These are phyloP conservation scores for Eleginops maclovinus DNA, from an alignment of 2,113 vertebrate genomes.

Conservation along the genomic window DNA sequence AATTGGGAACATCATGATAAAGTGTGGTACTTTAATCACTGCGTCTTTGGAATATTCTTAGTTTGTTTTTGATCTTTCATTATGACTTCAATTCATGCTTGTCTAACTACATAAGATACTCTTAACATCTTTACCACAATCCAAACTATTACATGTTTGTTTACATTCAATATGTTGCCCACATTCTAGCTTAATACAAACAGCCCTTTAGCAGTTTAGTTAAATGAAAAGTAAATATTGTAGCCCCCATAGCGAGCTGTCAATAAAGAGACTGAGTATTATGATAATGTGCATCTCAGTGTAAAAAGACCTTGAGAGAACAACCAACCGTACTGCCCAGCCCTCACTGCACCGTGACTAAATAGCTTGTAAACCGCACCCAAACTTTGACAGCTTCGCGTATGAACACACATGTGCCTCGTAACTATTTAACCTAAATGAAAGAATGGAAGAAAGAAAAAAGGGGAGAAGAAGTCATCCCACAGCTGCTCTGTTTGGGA, in stretches of 20 bases:
- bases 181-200: not conserved
- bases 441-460: slow-evolving; percentile 37
- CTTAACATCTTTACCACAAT: not conserved
- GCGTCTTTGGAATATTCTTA: not conserved
- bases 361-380: slow-evolving; percentile 71
- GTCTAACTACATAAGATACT: not conserved
- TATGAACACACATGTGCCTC: slow-evolving; percentile 58
- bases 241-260: slow-evolving; percentile 14
- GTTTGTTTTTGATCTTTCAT: slow-evolving; percentile 9
- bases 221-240: slow-evolving; percentile 22
- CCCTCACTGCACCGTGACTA: slow-evolving; percentile 53
- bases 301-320: slow-evolving; percentile 24
- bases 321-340: slow-evolving; percentile 35
- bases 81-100: not conserved
- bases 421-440: slow-evolving; percentile 62
- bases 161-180: too few relatives aligned
- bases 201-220: not conserved
- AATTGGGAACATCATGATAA: not conserved
- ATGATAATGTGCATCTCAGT: slow-evolving; percentile 7
- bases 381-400: slow-evolving; percentile 54
- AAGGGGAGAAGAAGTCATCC: slow-evolving; percentile 14
- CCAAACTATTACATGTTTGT: too few relatives aligned
- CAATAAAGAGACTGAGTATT: slow-evolving; percentile 18
- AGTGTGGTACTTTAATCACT: not conserved
- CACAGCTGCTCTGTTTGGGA: slow-evolving; percentile 28